Conservation (phyloP, 1,140 invertebrate species). For the Drosophila orosa region DNA sequence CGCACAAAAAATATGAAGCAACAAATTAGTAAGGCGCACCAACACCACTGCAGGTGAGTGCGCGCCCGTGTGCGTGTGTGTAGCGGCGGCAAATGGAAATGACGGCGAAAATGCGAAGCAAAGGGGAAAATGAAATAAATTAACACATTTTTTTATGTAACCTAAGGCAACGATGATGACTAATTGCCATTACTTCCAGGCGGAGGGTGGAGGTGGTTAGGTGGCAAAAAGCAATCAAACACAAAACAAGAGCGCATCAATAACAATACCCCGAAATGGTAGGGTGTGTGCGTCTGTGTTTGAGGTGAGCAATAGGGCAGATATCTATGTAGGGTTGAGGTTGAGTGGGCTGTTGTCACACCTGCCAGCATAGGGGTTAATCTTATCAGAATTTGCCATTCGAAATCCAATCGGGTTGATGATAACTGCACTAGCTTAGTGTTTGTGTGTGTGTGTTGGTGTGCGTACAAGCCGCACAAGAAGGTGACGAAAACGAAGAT, state of each 20-base stretch:
- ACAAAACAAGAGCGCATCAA: constrained; percentile 37
- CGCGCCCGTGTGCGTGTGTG: constrained; percentile 1
- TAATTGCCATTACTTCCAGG: constrained; percentile 58
- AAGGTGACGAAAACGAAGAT: constrained; percentile 44
- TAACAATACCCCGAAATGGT: constrained; percentile 23
- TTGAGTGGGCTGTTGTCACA: constrained; percentile 36
- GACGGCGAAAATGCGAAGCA: constrained; percentile 61
- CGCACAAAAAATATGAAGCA: constrained; percentile 45
- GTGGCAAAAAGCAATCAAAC: constrained; percentile 39
- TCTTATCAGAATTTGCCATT: constrained; percentile 66
- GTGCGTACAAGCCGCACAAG: constrained; percentile 19
- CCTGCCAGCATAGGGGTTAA: constrained; percentile 49
- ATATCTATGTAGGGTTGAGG: constrained; percentile 9
- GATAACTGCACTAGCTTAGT: constrained; percentile 21
- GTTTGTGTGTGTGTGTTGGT: constrained; percentile 15
- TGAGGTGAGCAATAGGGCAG: constrained; percentile 25
- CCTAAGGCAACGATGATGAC: constrained; percentile 61
- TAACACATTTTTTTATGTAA: constrained; percentile 81
- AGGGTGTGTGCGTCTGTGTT: constrained; percentile 28
- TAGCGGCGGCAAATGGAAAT: constrained; percentile 34
- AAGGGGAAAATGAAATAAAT: constrained; percentile 67
- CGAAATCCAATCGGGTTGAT: constrained; percentile 38
- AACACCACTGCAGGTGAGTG: constrained; percentile 18
- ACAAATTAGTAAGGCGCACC: constrained; percentile 67
- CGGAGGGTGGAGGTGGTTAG: background rate